A percentile compares a stretch with the other conserved stretches of the same genome.
Evolutionary conservation across 2,888 invertebrate species (phyloP).

Genomic region (Trilocha varians): DNA sequence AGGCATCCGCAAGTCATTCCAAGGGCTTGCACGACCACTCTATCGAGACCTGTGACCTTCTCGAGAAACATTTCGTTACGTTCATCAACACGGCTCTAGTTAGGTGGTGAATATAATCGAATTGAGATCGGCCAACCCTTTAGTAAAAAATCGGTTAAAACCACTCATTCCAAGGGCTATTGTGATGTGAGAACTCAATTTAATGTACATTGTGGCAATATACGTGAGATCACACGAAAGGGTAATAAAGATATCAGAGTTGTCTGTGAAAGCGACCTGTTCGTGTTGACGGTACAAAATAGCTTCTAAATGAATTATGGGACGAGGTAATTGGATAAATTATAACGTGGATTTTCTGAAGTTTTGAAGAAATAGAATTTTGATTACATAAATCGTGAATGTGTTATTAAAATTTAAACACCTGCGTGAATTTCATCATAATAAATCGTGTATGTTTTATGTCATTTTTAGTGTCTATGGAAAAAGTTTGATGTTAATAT

Average conservation of each 20-base stretch:
- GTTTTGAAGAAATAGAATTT: not conserved
- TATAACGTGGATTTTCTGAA: not conserved
- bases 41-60: slow-evolving; percentile 47
- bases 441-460: no score
- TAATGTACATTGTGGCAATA: slow-evolving; percentile 44
- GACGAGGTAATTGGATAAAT: not conserved
- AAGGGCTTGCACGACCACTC: slow-evolving; percentile 40
- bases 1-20: slow-evolving; percentile 67
- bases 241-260: slow-evolving; percentile 56
- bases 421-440: no score
- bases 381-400: slow-evolving; percentile 2
- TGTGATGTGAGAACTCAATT: slow-evolving; percentile 73
- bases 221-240: slow-evolving; percentile 48
- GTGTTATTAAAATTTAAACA: no score
- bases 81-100: slow-evolving; percentile 23
- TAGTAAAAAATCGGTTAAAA: slow-evolving; percentile 65
- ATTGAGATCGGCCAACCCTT: slow-evolving; percentile 71
- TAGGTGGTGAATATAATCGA: slow-evolving; percentile 55
- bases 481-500: no score
- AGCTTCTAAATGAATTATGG: not conserved
- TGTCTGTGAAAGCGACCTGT: slow-evolving; percentile 11
- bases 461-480: no score
- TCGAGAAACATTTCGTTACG: slow-evolving; percentile 7
- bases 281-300: slow-evolving; percentile 1
- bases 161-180: slow-evolving; percentile 56